Evolutionary conservation across 1,140 invertebrate species (phyloP), one percentile per base, ranked within the genome.

Genomic region (Plectrocnemia conspersa): DNA sequence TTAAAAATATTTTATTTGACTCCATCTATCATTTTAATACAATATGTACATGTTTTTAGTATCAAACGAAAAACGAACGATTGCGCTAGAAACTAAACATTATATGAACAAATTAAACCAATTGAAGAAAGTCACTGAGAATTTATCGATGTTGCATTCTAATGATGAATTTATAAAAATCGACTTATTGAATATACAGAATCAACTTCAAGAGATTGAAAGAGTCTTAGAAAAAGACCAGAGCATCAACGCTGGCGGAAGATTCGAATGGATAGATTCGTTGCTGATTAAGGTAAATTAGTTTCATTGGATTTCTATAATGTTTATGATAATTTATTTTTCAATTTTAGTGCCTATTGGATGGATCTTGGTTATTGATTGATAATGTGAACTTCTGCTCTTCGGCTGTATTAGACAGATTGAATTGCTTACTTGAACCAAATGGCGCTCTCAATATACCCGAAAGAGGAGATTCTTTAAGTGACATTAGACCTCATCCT

Each of bases 231-330:
- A 71, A 25, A 67, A 74, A 41, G 75, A 81, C 5, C 75, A 79
- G 23, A 80, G 80, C 29, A 71, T 89, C 6, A 86, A 85, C 64
- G 82, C 82, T 1, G 86, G 88, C 32, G 88, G 93, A 40, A 86
- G 88, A 72, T 99, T 99, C 73, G 93, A 98, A 72, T 99, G 97
- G 96, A 82, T 97, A 9, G 93, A 99, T 74, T 98, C 94, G 46
- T 68, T 91, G 25, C 80, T 99, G 44, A 88, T 99, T 0, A 89
- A 91, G 72, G 84, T 44, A 47, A 24, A n/a, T 24, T 3, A 52
- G 21, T 25, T 22, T 48, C 24, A 50, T 27, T 24, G 23, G 18
- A 16, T 35, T 46, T 29, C 22, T 3, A 10, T 35, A 35, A 35
- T 44, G 11, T 22, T 29, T 19, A 41, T 13, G 18, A 23, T 45